Base-by-base conservation (phyloP, 2,113 vertebrate genomes). In the Dunckerocampus dactyliophorus region DNA sequence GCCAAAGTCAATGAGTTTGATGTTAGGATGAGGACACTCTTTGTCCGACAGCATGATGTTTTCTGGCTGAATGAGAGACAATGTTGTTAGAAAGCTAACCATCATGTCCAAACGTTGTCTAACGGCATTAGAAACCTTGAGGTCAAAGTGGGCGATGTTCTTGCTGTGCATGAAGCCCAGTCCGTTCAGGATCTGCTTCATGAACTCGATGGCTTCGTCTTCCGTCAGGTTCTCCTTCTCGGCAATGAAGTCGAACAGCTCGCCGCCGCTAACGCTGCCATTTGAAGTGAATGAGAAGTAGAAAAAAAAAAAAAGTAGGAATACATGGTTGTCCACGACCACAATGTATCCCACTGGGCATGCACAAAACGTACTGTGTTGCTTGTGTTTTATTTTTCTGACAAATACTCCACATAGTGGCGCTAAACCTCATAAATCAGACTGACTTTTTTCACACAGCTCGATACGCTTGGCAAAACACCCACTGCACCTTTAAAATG, bases 191-290 rank as follows among this genome's bases (percentile, higher is more conserved):
- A 95, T 90, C 85, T 94, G 92, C 47, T 61, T 81, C 75, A 93
- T 78, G 77, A 92, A 93, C 54, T 82, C 72, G 2, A 92, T 89
- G 67, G 91, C 90, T 34, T 92, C 90, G 0, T 80, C 89, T 82
- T 95, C 91, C 0, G 82, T 64, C 63, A 92, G 85, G 21, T 62
- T 80, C 67, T 93, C 92, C 81, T 93, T 93, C 75, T 89, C 89
- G 0, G 92, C 91, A 0, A 92, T 91, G 80, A 92, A 94, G 80
- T 94, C 92, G 4, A 93, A 95, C 55, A 95, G 77, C 42, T 95
- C 94, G 0, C 93, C 89, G 0, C 90, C 91, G 0, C 50, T 28
- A 17, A 92, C 87, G 24, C 91, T 91, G 72, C 39, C 12, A 5
- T 43, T 43, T 43, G 1, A 57, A n/a, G 20, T 21, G 19, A 13